Conservation (phyloP, 2,113 vertebrate species). For the Poeciliopsis occidentalis region DNA sequence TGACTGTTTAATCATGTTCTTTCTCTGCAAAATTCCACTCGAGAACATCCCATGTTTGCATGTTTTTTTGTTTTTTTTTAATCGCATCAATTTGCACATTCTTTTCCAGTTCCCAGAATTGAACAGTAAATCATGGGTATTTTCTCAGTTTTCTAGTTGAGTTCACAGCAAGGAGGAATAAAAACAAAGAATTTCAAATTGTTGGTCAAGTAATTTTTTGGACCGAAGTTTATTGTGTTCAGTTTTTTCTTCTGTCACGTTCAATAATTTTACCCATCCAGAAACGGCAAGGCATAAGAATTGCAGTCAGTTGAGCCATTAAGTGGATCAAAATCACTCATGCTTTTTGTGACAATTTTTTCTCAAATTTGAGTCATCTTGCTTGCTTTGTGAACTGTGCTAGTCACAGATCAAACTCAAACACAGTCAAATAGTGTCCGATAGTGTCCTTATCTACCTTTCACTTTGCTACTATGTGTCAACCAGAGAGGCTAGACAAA, state of each 20-base stretch:
- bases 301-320: background rate
- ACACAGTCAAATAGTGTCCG: constrained; percentile 47
- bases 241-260: background rate
- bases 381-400: constrained; percentile 38
- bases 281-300: background rate
- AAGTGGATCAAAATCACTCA: constrained; percentile 2
- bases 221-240: background rate
- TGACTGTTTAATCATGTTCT: background rate
- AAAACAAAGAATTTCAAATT: background rate
- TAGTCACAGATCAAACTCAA: constrained; percentile 51
- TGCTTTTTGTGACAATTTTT: constrained; percentile 2
- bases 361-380: constrained; percentile 28
- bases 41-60: background rate
- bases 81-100: background rate
- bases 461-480: constrained; percentile 36
- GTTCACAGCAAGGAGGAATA: background rate
- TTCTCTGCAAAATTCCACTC: background rate
- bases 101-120: background rate
- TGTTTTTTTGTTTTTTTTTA: background rate
- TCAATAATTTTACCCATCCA: background rate
- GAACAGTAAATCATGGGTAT: background rate
- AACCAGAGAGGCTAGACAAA: constrained; percentile 43
- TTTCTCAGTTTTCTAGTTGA: background rate
- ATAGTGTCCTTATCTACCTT: constrained; percentile 47
- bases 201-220: background rate